A percentile compares a stretch with the other conserved stretches of the same genome.
Conservation (phyloP, 2,888 invertebrate genomes). For the Sericinus montela region DNA sequence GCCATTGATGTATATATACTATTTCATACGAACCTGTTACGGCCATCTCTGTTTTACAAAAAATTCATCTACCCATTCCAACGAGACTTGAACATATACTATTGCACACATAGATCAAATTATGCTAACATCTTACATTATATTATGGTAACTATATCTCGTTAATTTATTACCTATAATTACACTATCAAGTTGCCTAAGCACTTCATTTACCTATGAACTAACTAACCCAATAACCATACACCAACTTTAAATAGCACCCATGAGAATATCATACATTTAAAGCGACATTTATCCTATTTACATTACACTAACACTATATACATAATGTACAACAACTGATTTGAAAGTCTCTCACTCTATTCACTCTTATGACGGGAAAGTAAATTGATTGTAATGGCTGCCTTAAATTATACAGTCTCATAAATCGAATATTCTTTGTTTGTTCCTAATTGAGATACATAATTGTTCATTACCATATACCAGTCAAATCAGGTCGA, state of each 20-base stretch:
- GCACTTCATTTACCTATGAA: slow-evolving; percentile 30
- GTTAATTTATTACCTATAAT: slow-evolving; percentile 42
- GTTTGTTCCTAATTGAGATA: slow-evolving; percentile 70
- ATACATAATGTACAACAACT: slow-evolving; percentile 57
- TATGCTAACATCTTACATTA: slow-evolving; percentile 57
- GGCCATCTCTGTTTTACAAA: slow-evolving; percentile 35
- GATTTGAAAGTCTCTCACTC: slow-evolving; percentile 34
- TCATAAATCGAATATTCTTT: slow-evolving; percentile 60
- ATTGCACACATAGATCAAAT: slow-evolving; percentile 69
- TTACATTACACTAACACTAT: slow-evolving; percentile 37
- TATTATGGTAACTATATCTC: slow-evolving; percentile 63
- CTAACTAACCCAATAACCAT: slow-evolving; percentile 49
- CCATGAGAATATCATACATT: slow-evolving; percentile 71
- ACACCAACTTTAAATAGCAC: slow-evolving; percentile 75
- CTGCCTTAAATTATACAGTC: slow-evolving; percentile 70
- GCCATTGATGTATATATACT: slow-evolving; percentile 42
- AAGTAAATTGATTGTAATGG: slow-evolving; percentile 44
- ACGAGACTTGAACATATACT: slow-evolving; percentile 52
- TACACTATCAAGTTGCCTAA: slow-evolving; percentile 32
- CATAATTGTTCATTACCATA: slow-evolving; percentile 53
- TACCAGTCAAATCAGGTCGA: slow-evolving; percentile 57
- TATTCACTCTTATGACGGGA: slow-evolving; percentile 22
- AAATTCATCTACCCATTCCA: slow-evolving; percentile 37
- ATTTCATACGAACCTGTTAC: slow-evolving; percentile 55
- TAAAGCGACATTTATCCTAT: slow-evolving; percentile 63